phyloP scores from a whole-genome alignment of 2,888 invertebrate genomes.

The Cryptops parisi region DNA sequence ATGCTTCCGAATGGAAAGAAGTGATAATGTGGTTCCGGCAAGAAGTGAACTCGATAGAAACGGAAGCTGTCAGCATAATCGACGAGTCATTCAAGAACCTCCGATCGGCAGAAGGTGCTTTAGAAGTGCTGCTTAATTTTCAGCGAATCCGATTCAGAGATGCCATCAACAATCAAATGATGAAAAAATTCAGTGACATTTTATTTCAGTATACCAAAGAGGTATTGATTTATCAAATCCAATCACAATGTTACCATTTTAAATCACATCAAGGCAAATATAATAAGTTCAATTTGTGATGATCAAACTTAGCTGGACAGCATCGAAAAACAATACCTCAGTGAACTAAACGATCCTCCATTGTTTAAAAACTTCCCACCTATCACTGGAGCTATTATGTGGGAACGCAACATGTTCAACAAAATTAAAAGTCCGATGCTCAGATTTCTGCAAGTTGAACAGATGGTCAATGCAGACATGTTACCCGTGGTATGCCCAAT shows the following conservation, averaged over 20 bases:
- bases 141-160: slow-evolving; percentile 59
- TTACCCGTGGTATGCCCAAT: slow-evolving; percentile 42
- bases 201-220: slow-evolving; percentile 74
- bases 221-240: slow-evolving; percentile 40
- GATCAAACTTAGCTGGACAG: slow-evolving; percentile 2
- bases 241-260: too few relatives aligned
- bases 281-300: slow-evolving; percentile 25
- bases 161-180: slow-evolving; percentile 53
- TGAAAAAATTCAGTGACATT: slow-evolving; percentile 68
- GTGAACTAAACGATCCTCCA: slow-evolving; percentile 42
- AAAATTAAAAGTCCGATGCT: slow-evolving; percentile 65
- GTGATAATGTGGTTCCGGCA: slow-evolving; percentile 60
- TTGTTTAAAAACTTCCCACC: slow-evolving; percentile 60
- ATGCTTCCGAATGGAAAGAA: slow-evolving; percentile 73
- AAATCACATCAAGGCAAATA: slow-evolving; percentile 40
- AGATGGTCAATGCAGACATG: slow-evolving; percentile 51
- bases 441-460: slow-evolving; percentile 58
- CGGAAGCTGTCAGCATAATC: slow-evolving; percentile 68
- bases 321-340: slow-evolving; percentile 25
- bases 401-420: slow-evolving; percentile 65
- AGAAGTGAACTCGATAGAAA: slow-evolving; percentile 56
- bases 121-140: slow-evolving; percentile 63
- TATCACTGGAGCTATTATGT: slow-evolving; percentile 68
- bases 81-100: slow-evolving; percentile 70
- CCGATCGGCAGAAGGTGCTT: slow-evolving; percentile 63